Conservation (phyloP, 2,113 vertebrate species). For the Peromyscus polionotus region DNA sequence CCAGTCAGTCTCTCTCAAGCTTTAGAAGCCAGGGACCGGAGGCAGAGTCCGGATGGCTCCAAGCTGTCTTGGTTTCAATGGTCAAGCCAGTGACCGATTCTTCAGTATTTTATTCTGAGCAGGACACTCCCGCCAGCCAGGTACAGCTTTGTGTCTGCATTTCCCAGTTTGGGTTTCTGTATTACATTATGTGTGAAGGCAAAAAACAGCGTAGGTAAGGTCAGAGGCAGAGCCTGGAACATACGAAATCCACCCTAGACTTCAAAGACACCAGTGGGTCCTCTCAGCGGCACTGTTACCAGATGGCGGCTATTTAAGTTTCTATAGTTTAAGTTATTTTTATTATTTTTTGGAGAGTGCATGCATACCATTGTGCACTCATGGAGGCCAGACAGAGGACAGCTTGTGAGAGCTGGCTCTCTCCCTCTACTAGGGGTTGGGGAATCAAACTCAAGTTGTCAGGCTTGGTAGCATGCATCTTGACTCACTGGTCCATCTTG, state of each 20-base stretch:
- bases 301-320: not conserved
- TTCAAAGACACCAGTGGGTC: not conserved
- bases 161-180: not conserved
- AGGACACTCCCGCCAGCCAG: not conserved
- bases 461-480: not conserved
- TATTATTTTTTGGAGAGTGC: not conserved
- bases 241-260: rapidly evolving
- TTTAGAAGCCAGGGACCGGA: not conserved
- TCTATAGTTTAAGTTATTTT: not conserved
- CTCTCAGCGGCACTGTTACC: rapidly evolving
- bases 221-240: not conserved
- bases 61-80: not conserved
- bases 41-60: not conserved
- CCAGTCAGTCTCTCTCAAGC: not conserved
- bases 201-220: not conserved
- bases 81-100: not conserved
- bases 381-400: not conserved
- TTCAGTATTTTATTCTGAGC: not conserved
- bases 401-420: not conserved
- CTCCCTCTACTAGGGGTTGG: not conserved
- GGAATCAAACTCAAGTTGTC: not conserved
- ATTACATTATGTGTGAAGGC: not conserved
- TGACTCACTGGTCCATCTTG: not conserved
- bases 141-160: not conserved
- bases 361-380: not conserved